Evolutionary conservation across 2,888 invertebrate species (phyloP).

Genomic region (Agapetus fuscipes): DNA sequence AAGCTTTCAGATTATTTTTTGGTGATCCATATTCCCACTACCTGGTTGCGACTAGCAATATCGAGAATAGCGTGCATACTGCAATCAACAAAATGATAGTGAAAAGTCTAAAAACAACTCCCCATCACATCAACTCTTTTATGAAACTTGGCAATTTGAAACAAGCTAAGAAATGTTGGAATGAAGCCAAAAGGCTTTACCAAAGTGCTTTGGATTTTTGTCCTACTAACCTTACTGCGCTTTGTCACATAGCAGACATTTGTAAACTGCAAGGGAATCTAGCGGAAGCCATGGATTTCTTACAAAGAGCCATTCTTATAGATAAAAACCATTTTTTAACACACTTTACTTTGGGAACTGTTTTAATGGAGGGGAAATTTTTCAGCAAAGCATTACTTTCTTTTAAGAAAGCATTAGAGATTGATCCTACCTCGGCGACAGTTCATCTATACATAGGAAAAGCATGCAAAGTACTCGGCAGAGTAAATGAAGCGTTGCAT

Average conservation of each 20-base stretch:
- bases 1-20: no score
- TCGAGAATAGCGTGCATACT: no score
- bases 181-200: constrained; percentile 85
- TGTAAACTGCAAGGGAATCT: constrained; percentile 87
- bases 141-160: no score
- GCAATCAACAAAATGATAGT: no score
- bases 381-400: background rate
- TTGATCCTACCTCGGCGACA: constrained; percentile 91
- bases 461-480: constrained; percentile 71
- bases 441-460: constrained; percentile 90
- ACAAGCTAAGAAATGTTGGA: constrained; percentile 23
- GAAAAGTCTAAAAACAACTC: no score
- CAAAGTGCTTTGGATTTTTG: constrained; percentile 79
- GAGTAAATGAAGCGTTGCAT: constrained; percentile 79
- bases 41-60: constrained; percentile 89
- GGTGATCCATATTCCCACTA: constrained; percentile 86
- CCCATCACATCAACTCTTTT: no score
- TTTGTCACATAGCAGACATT: constrained; percentile 89
- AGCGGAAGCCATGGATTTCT: constrained; percentile 72
- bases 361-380: background rate
- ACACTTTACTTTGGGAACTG: background rate
- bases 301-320: constrained; percentile 61
- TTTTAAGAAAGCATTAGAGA: constrained; percentile 76
- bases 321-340: background rate
- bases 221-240: constrained; percentile 85